These are phyloP conservation scores for Enteromius mattozi DNA, from an alignment of 2,797 vertebrate species.

Conservation along the genomic window DNA sequence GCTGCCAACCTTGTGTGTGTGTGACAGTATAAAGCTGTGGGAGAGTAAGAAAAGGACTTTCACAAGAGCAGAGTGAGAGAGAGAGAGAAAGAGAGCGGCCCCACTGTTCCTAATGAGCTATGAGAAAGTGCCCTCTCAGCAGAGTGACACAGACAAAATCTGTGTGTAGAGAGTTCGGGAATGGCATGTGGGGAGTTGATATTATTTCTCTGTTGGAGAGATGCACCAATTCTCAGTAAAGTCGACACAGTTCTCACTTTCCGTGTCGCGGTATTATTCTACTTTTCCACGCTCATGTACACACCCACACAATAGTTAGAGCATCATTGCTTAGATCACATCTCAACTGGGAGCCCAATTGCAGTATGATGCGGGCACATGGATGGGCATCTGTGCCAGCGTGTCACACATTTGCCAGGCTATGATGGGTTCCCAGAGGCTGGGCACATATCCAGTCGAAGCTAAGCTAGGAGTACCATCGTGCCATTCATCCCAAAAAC, in stretches of 20 bases:
- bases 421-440: conserved; percentile 86
- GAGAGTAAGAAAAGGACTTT: conserved; percentile 34
- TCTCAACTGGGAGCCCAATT: conserved; percentile 86
- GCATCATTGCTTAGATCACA: conserved; percentile 31
- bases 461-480: conserved; percentile 65
- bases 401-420: conserved; percentile 84
- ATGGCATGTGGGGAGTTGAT: conserved; percentile 54
- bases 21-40: conserved; percentile 20
- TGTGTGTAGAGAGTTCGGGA: conserved; percentile 38
- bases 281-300: conserved; percentile 23
- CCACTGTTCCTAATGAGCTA: conserved; percentile 59
- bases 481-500: conserved; percentile 5
- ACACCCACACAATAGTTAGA: conserved; percentile 44
- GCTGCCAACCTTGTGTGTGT: conserved; percentile 42
- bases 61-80: conserved; percentile 21
- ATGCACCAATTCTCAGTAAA: conserved; percentile 68
- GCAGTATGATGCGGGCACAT: conserved; percentile 96
- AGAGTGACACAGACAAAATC: conserved; percentile 46
- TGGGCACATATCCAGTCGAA: conserved; percentile 72
- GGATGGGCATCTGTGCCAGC: conserved; percentile 93
- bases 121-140: conserved; percentile 61
- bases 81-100: conserved; percentile 29
- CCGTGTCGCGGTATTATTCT: conserved; percentile 27
- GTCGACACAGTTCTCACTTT: conserved; percentile 60
- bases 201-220: conserved; percentile 52